Percentiles rank a stretch among this genome's conserved stretches.
Evolutionary conservation across 2,113 vertebrate genomes (phyloP).

Genomic region (Pithys albifrons): DNA sequence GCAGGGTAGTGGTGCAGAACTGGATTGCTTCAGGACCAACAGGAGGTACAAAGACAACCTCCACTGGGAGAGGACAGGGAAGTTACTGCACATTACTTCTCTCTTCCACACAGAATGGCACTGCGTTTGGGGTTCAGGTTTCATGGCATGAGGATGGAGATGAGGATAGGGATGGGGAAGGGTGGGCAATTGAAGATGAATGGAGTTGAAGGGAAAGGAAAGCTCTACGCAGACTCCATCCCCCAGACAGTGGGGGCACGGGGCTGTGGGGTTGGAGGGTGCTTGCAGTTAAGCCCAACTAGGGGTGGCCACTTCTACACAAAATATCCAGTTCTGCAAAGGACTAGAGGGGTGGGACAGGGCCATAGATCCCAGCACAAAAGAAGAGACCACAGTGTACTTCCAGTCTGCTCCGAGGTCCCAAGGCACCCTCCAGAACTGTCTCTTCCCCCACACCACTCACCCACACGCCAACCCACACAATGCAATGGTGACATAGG

Average conservation of each 20-base stretch:
- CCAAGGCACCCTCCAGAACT: neutral
- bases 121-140: constrained; percentile 4
- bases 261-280: fast-evolving
- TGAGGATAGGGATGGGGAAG: neutral
- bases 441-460: neutral
- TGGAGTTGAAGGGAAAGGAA: constrained; percentile 1
- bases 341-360: neutral
- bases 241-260: fast-evolving
- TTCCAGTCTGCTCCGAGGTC: neutral
- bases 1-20: constrained; percentile 67
- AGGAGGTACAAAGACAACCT: constrained; percentile 65
- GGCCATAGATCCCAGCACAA: neutral
- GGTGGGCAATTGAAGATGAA: neutral
- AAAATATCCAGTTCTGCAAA: constrained; percentile 42
- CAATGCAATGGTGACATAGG: constrained; percentile 14
- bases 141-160: neutral
- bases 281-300: neutral
- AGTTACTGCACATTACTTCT: constrained; percentile 59
- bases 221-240: constrained; percentile 24
- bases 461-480: neutral
- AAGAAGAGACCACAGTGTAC: neutral
- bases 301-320: constrained; percentile 38
- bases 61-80: constrained; percentile 17
- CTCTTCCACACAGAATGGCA: constrained; percentile 13
- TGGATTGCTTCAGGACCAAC: constrained; percentile 61